Conservation (phyloP, 2,113 vertebrate species). For the Boulengeromyrus knoepffleri region DNA sequence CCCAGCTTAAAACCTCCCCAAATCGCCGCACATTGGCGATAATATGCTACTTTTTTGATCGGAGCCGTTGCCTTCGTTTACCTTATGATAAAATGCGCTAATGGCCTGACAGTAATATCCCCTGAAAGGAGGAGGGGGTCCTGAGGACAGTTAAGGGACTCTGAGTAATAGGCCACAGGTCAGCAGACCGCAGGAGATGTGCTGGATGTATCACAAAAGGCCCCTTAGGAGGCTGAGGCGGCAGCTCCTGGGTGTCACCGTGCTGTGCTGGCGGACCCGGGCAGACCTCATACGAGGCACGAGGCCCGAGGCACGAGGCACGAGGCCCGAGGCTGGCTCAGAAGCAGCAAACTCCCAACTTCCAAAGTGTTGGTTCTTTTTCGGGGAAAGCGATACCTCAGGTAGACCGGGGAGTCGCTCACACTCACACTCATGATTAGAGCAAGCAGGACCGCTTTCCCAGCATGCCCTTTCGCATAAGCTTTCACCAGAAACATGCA, state of each 20-base stretch:
- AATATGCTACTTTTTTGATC: neutral
- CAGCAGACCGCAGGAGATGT: neutral
- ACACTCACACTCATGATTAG: neutral
- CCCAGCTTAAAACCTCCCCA: neutral
- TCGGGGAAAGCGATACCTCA: neutral
- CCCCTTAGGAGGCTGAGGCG: neutral
- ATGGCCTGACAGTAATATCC: neutral
- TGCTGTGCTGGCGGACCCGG: neutral
- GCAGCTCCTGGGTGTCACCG: neutral
- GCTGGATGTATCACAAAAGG: neutral
- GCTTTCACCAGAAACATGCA: neutral
- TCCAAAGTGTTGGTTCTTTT: slow-evolving; percentile 19
- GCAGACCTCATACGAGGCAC: neutral
- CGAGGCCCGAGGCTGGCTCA: neutral
- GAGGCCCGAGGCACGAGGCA: neutral
- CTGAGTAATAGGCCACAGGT: neutral
- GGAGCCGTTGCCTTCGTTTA: neutral
- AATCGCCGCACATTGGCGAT: neutral
- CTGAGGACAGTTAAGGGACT: neutral
- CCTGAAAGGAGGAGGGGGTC: neutral
- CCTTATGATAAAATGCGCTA: neutral
- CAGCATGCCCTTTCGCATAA: neutral
- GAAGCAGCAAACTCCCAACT: slow-evolving; percentile 14
- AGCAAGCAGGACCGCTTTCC: neutral
- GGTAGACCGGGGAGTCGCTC: neutral